Percentiles rank a stretch among this genome's conserved stretches.
Evolutionary conservation across 2,113 vertebrate genomes (phyloP).

Genomic region (Elaphurus davidianus): DNA sequence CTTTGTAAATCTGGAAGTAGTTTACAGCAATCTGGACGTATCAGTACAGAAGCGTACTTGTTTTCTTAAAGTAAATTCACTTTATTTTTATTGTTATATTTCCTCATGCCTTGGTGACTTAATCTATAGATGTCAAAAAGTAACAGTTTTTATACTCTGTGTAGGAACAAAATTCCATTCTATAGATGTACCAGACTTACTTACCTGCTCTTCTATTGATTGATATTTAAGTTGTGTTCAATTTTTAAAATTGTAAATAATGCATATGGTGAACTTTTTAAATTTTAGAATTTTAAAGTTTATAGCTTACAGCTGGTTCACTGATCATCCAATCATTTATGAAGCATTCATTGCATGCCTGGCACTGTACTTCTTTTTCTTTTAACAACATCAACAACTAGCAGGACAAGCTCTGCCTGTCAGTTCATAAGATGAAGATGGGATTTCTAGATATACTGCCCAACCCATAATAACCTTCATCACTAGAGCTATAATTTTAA

Average conservation of each 20-base stretch:
- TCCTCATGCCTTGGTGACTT: not conserved
- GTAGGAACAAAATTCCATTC: not conserved
- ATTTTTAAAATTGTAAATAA: not conserved
- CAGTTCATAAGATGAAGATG: not conserved
- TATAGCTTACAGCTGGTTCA: not conserved
- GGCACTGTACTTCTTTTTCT: not conserved
- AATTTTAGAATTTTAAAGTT: not conserved
- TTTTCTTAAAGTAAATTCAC: not conserved
- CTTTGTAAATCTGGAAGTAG: slow-evolving; percentile 8
- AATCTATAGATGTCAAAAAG: not conserved
- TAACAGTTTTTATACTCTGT: not conserved
- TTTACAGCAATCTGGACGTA: not conserved
- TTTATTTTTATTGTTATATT: not conserved
- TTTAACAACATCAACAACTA: not conserved
- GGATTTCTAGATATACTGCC: not conserved
- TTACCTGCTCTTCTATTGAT: not conserved
- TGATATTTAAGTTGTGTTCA: slow-evolving; percentile 13
- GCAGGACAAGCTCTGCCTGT: not conserved
- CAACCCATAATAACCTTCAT: not conserved
- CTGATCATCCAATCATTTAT: not conserved
- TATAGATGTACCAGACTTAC: not conserved
- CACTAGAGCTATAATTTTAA: not conserved
- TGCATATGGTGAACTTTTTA: not conserved
- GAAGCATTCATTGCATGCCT: not conserved
- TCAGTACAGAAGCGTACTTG: not conserved